Conservation (phyloP, 2,113 vertebrate genomes). For the Brachirus orientalis region DNA sequence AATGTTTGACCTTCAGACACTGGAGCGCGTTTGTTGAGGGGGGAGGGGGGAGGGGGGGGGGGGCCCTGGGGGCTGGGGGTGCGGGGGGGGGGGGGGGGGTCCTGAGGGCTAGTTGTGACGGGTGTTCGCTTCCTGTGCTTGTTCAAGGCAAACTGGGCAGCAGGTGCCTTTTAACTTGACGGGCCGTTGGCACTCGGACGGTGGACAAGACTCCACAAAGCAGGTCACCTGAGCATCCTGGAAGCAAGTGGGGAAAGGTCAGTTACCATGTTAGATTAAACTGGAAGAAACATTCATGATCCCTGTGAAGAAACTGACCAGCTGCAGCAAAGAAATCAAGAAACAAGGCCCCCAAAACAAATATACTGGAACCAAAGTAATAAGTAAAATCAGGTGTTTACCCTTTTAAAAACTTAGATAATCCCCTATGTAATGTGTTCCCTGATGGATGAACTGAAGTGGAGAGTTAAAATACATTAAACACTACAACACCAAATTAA, state of each 20-base stretch:
- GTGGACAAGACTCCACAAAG: conserved; percentile 89
- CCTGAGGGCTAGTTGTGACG: conserved; percentile 69
- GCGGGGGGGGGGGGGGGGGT: conserved; percentile 26
- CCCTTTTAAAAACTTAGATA: too few species aligned
- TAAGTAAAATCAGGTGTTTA: too few species aligned
- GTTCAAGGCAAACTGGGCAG: conserved; percentile 86
- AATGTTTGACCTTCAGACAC: conserved; percentile 42
- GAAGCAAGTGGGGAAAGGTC: neutral
- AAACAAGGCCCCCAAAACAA: neutral
- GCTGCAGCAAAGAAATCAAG: too few species aligned
- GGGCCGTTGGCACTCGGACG: conserved; percentile 79
- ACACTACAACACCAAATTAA: neutral
- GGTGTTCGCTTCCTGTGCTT: conserved; percentile 30
- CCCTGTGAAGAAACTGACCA: neutral
- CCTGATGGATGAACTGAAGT: too few species aligned
- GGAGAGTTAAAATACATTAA: too few species aligned
- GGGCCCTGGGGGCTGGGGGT: conserved; percentile 70
- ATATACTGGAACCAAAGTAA: neutral
- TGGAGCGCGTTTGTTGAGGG: conserved; percentile 17
- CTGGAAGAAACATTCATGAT: conserved; percentile 1
- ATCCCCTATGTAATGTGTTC: too few species aligned
- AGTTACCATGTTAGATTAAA: conserved; percentile 18
- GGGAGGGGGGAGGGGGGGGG: neutral
- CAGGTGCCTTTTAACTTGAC: conserved; percentile 86
- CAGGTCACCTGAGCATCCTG: conserved; percentile 94